Conservation (phyloP, 1,140 invertebrate species). For the Diplogasteroides magnus region DNA sequence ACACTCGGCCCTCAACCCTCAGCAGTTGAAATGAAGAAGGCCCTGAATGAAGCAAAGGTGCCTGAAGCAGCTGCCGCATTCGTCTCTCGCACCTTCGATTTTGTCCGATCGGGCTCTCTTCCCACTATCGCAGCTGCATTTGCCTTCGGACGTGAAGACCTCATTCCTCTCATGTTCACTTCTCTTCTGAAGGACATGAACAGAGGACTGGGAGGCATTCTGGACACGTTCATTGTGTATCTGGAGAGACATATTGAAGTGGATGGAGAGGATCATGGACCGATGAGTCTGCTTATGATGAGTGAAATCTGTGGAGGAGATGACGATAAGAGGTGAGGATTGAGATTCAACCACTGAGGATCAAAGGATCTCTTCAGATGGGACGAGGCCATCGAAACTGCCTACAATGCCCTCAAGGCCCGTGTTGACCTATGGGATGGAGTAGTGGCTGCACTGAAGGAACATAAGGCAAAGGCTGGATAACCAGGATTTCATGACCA, state of each 20-base stretch:
- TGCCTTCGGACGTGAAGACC: conserved; percentile 28
- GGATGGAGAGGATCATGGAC: conserved; percentile 29
- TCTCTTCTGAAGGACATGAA: conserved; percentile 24
- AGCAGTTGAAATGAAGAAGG: not conserved
- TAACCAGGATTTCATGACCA: no score
- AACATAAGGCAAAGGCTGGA: no score
- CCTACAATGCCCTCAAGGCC: conserved; percentile 22
- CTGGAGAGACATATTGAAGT: conserved; percentile 34
- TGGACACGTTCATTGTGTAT: conserved; percentile 31
- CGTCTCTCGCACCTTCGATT: conserved; percentile 22
- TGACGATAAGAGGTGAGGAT: conserved; percentile 5
- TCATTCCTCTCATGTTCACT: conserved; percentile 31
- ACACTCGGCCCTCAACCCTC: not conserved
- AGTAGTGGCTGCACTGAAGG: no score
- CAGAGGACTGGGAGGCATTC: conserved; percentile 23
- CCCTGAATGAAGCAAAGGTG: conserved; percentile 8
- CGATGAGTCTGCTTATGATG: conserved; percentile 23
- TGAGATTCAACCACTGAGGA: not conserved
- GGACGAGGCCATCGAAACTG: conserved; percentile 24
- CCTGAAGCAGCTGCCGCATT: conserved; percentile 10
- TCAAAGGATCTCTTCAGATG: conserved; percentile 3
- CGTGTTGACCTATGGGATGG: conserved; percentile 27
- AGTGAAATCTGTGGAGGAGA: conserved; percentile 22
- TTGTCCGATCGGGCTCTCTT: conserved; percentile 12
- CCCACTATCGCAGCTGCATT: conserved; percentile 27